Base-by-base conservation (phyloP, 2,888 invertebrate species). In the Netelia melanura region DNA sequence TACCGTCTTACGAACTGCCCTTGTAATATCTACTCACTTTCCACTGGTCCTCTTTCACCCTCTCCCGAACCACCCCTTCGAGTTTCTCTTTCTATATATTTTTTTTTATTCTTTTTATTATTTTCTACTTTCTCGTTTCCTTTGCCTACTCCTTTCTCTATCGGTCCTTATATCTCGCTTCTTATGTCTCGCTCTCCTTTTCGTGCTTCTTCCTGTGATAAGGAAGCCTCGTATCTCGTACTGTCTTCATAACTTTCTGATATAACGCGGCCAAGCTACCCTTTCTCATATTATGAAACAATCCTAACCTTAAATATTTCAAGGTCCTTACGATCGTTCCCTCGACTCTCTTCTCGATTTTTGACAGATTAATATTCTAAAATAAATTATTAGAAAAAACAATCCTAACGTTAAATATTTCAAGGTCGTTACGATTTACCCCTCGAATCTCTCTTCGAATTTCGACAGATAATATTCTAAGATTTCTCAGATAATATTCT, bases 1-100 rank as follows among this genome's bases (percentile, higher is more conserved):
- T 71, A 52, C 38, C 44, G 75, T 83, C 85, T 80, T 67, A 62
- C 67, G 81, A 83, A 76, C 83, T 78, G 67, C 83, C 64, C 77
- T 72, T 74, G 79, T 84, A 81, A 85, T 85, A 85, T 83, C 83
- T 62, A 71, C 77, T 82, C 76, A 81, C 78, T 86, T 80, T 76
- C 43, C 56, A 61, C 54, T 43, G 67, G 52, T 17, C 52, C 61
- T n/a, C 52, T 67, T 48, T 58, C 62, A 62, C 65, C 30, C 72
- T 61, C 38, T 67, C 30, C 3, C 30, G 3, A 30, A 30, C 30
- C 3, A n/a, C 54, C 48, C 38, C 38, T 54, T 23, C 23, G 21
- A 58, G 30, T 61, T 25, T 21, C 44, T 52, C 56, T 70, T 72
- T 82, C 67, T 43, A 65, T 72, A 54, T 70, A 25, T 62, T 58